Base-by-base conservation (phyloP, 2,888 invertebrate genomes). In the Andrena trimmerana region DNA sequence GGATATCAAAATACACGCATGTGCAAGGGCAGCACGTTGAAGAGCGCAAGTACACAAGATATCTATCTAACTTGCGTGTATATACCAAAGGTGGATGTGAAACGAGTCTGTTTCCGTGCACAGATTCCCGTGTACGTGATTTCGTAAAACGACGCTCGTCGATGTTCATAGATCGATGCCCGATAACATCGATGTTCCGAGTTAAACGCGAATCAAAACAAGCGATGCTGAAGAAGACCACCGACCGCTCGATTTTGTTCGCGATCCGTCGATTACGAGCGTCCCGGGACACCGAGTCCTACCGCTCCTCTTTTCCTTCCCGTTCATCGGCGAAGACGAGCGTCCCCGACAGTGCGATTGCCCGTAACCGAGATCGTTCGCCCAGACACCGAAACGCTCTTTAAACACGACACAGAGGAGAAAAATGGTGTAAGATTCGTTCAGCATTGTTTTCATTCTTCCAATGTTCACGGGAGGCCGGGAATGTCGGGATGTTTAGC, bases 181-280 rank as follows among this genome's bases (percentile, higher is more conserved):
- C 36, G 36, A 2, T 2, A 36, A 59, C 59, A 76, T 83, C 42
- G 42, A 83, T 77, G 82, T 52, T 63, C 20, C 77, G 36, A 69
- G 70, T 73, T 63, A n/a, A 67, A 78, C 36, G 71, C 20, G 67
- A 69, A 84, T 52, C 62, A 70, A 85, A 81, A 80, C 84, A 86
- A 88, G 88, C 86, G 76, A 87, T 88, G 87, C 73, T 86, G 76
- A 76, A 85, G 42, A 65, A 50, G 74, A 87, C 52, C 60, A 36
- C 70, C 33, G 72, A 42, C 29, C 54, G 42, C 60, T 74, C 69
- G 36, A 67, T 76, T 52, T 73, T 31, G 36, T 75, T 62, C 27
- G n/a, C 63, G 63, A 73, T 48, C 48, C 52, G 31, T 13, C 74
- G 48, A 60, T 78, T 80, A 16, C 72, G 69, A 36, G 57, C 54